Percentiles rank a stretch among this genome's conserved stretches.
These are phyloP conservation scores for Kradibia gibbosae DNA, from an alignment of 1,140 invertebrate genomes.

Conservation along the genomic window DNA sequence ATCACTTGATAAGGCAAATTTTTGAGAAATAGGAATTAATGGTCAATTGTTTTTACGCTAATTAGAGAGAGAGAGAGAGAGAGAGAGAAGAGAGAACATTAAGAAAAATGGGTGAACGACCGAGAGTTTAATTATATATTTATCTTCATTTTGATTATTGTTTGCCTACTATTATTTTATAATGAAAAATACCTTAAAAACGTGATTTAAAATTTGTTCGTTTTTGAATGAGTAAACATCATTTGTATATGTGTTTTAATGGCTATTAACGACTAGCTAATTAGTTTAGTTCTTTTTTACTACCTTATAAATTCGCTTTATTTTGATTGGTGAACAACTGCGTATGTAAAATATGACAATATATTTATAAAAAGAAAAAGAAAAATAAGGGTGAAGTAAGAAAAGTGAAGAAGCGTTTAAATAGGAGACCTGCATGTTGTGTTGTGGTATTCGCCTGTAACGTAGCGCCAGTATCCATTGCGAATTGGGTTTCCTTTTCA, in stretches of 20 bases:
- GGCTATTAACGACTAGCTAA: neutral
- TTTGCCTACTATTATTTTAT: neutral
- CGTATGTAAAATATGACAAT: neutral
- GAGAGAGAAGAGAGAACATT: neutral
- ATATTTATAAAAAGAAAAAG: constrained; percentile 4
- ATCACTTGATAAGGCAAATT: neutral
- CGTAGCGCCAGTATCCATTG: neutral
- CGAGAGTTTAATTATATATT: neutral
- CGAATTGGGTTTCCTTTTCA: neutral
- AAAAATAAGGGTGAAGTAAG: neutral
- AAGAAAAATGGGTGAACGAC: neutral
- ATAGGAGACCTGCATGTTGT: neutral
- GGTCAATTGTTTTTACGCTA: constrained; percentile 3
- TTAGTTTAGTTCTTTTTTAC: constrained; percentile 1
- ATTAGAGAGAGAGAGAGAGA: neutral
- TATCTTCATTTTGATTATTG: neutral
- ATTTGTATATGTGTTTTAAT: neutral
- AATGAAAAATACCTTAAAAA: neutral
- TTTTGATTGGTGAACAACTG: neutral
- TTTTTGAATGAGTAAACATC: neutral
- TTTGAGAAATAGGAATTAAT: neutral
- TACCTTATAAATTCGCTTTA: neutral
- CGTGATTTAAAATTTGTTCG: neutral
- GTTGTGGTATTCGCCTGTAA: constrained; percentile 1
- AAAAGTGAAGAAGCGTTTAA: neutral